A percentile compares a stretch with the other conserved stretches of the same genome.
phyloP scores from a whole-genome alignment of 2,113 vertebrate species.

The Vidua macroura region DNA sequence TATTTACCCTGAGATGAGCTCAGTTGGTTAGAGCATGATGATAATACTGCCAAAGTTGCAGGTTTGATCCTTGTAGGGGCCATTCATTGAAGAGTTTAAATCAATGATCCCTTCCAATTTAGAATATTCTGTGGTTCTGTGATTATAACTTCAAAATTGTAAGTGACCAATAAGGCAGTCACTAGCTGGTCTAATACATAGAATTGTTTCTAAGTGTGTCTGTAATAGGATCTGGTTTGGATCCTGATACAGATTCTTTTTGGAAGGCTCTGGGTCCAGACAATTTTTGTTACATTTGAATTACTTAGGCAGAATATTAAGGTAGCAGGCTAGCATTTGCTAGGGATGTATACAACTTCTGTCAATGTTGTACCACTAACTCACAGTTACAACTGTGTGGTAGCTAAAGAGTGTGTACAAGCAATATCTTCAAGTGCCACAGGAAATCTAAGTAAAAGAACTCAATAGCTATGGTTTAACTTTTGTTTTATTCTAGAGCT shows the following conservation, averaged over 20 bases:
- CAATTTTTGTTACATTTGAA: background rate
- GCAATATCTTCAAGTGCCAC: background rate
- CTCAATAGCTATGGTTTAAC: background rate
- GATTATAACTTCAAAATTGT: background rate
- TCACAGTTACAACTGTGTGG: background rate
- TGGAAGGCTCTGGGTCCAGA: background rate
- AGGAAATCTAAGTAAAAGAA: background rate
- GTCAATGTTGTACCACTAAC: background rate
- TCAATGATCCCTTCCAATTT: background rate
- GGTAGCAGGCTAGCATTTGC: background rate
- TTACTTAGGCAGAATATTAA: background rate
- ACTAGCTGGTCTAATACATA: background rate
- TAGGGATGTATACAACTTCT: background rate
- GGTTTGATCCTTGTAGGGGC: background rate
- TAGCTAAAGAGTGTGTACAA: fast-evolving
- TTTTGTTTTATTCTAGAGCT: background rate
- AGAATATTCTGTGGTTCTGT: background rate
- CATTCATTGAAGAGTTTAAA: background rate
- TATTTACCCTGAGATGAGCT: background rate
- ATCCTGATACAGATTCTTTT: background rate
- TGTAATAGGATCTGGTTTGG: background rate
- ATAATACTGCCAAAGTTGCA: fast-evolving
- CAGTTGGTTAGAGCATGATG: background rate
- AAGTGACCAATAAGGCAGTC: background rate
- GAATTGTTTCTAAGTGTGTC: background rate